A percentile compares a stretch with the other conserved stretches of the same genome.
Conservation (phyloP, 2,113 vertebrate genomes). For the rabbit (Oryctolagus cuniculus) region mOryCun1.1 NC_091441.1:41776001-41776500, state of each 20-base stretch:
- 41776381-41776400: not conserved
- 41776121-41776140: not conserved
- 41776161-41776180: not conserved
- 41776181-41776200: not conserved
- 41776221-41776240: not conserved
- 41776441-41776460: not conserved
- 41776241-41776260: not conserved
- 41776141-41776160: not conserved
- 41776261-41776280: not conserved
- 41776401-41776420: not conserved
- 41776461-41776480: not conserved
- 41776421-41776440: not conserved
- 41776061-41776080: not conserved
- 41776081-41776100: not conserved
- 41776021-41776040: not conserved
- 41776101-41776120: not conserved
- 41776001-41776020: not conserved
- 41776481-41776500: not conserved
- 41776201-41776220: not conserved
- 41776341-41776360: not conserved
- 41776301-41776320: not conserved
- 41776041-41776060: not conserved
- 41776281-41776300: not conserved
- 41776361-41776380: not conserved
- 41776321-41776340: not conserved